Conservation (phyloP, 2,113 vertebrate species). For the Syngnathus floridae region DNA sequence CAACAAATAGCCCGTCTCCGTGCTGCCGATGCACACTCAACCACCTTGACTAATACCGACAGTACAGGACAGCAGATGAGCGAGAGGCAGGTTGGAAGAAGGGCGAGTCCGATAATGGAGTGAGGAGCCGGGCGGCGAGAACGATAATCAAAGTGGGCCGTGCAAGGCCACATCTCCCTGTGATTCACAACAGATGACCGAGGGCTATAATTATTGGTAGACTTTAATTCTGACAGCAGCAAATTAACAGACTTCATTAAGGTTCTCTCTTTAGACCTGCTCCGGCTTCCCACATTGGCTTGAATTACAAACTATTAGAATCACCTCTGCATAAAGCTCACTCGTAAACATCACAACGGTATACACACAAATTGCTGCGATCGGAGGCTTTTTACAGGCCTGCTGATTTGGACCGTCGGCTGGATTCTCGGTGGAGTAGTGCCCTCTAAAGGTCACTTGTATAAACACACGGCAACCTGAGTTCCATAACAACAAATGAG, state of each 20-base stretch:
- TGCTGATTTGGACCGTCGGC: conserved; percentile 1
- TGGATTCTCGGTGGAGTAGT: conserved; percentile 62
- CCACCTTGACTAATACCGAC: conserved; percentile 1
- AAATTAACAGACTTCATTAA: conserved; percentile 67
- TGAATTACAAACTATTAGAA: conserved; percentile 25
- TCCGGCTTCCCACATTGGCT: conserved; percentile 18
- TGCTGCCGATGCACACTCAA: conserved; percentile 30
- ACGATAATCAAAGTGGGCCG: conserved; percentile 63
- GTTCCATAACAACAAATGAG: conserved; percentile 21
- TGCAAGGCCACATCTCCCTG: conserved; percentile 58
- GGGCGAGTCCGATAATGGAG: conserved; percentile 55
- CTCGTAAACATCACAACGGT: too few species aligned
- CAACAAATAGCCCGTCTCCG: conserved; percentile 20
- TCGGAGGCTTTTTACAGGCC: conserved; percentile 16
- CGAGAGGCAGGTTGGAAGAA: conserved; percentile 19
- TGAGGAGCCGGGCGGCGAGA: conserved; percentile 50
- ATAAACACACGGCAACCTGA: conserved; percentile 1
- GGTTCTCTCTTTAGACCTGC: conserved; percentile 21
- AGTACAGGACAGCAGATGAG: conserved; percentile 21
- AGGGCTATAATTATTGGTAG: conserved; percentile 64
- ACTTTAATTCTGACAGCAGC: conserved; percentile 62
- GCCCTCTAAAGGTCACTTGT: conserved; percentile 59
- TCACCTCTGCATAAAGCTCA: conserved; percentile 10
- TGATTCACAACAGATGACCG: conserved; percentile 63
- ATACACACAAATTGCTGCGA: background rate